These are phyloP conservation scores for Phrixothrix hirtus DNA, from an alignment of 2,888 invertebrate species.

Conservation along the genomic window DNA sequence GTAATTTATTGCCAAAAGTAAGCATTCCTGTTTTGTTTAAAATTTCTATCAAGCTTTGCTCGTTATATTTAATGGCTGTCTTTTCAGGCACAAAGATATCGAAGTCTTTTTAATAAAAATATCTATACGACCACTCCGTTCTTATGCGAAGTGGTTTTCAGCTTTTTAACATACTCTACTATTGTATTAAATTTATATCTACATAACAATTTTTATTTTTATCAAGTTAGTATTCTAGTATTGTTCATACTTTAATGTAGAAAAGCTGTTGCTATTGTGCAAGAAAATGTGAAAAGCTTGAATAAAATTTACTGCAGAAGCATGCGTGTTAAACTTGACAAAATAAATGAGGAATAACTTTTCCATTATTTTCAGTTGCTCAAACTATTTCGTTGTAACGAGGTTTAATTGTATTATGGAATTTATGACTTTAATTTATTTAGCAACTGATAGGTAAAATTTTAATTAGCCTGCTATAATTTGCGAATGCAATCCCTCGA, in stretches of 20 bases:
- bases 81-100: not conserved
- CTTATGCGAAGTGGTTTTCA: not conserved
- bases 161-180: not conserved
- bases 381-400: no score
- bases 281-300: constrained; percentile 7
- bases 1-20: no score
- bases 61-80: not conserved
- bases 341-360: no score
- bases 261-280: constrained; percentile 14
- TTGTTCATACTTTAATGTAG: constrained; percentile 13
- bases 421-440: no score
- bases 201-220: constrained; percentile 14
- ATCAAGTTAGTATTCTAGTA: constrained; percentile 12
- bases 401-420: no score
- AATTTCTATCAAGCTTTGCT: no score
- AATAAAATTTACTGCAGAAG: not conserved
- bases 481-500: no score
- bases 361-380: no score
- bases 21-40: no score
- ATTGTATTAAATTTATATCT: constrained; percentile 2
- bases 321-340: not conserved
- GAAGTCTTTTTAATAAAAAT: not conserved
- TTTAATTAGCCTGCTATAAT: no score
- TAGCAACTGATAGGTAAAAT: no score
- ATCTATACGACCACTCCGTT: not conserved